phyloP scores from a whole-genome alignment of 2,797 vertebrate genomes.

The Scyliorhinus canicula region DNA sequence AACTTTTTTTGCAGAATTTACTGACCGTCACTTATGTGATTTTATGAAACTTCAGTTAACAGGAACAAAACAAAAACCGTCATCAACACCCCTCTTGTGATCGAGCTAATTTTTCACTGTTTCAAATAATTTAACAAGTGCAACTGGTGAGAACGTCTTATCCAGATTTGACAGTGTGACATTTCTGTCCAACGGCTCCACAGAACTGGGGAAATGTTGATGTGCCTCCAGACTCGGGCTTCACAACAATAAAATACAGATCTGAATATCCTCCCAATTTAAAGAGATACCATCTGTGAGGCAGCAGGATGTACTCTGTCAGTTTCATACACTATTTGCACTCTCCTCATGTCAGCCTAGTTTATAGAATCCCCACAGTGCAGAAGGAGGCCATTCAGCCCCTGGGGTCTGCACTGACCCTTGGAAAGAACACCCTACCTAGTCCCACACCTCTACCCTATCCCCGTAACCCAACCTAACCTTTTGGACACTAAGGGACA shows the following conservation, averaged over 20 bases:
- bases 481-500: too few relatives aligned
- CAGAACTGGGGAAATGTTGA: not conserved
- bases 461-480: too few relatives aligned
- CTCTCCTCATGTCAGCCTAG: not conserved
- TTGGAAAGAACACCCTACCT: too few relatives aligned
- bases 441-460: too few relatives aligned
- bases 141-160: not conserved
- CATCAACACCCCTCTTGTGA: not conserved
- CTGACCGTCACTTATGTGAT: not conserved
- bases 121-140: not conserved
- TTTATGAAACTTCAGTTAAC: not conserved
- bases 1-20: not conserved
- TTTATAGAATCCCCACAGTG: too few relatives aligned
- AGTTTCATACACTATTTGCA: not conserved
- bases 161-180: not conserved
- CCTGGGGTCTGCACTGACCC: too few relatives aligned
- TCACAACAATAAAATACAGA: not conserved
- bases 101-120: not conserved
- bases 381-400: too few relatives aligned
- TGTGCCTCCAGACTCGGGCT: not conserved
- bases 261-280: not conserved
- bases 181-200: not conserved
- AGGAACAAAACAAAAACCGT: not conserved
- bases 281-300: not conserved
- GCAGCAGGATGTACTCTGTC: not conserved